Conservation (phyloP, 2,113 vertebrate genomes). For the Cyanoderma ruficeps region DNA sequence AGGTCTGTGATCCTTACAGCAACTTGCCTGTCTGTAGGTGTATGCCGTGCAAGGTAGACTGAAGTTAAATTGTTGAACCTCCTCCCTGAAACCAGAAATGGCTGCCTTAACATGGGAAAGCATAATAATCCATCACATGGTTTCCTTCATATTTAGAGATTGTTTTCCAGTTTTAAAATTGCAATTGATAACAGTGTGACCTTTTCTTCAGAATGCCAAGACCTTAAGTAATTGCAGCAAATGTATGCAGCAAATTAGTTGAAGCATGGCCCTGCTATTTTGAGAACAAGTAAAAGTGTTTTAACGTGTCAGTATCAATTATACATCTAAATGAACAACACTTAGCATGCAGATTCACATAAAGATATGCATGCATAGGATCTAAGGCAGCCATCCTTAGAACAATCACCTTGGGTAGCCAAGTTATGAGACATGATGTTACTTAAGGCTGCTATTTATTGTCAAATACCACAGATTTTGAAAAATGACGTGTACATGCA, state of each 20-base stretch:
- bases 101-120: not conserved
- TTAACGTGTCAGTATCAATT: not conserved
- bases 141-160: not conserved
- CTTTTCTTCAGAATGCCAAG: not conserved
- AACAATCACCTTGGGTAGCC: not conserved
- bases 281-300: not conserved
- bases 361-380: not conserved
- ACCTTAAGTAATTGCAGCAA: not conserved
- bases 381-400: not conserved
- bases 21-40: slow-evolving; percentile 86
- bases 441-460: not conserved
- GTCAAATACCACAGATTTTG: not conserved
- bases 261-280: not conserved
- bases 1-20: slow-evolving; percentile 92
- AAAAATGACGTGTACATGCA: not conserved
- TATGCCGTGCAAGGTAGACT: slow-evolving; percentile 88
- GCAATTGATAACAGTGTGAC: not conserved
- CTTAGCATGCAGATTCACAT: not conserved
- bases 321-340: not conserved
- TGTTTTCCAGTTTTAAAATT: not conserved
- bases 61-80: slow-evolving; percentile 92
- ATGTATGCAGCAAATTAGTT: not conserved
- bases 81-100: slow-evolving; percentile 78
- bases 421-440: not conserved
- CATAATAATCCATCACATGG: not conserved